A percentile compares a stretch with the other conserved stretches of the same genome.
Evolutionary conservation across 2,888 invertebrate genomes (phyloP).

Genomic region (Cancer borealis): DNA sequence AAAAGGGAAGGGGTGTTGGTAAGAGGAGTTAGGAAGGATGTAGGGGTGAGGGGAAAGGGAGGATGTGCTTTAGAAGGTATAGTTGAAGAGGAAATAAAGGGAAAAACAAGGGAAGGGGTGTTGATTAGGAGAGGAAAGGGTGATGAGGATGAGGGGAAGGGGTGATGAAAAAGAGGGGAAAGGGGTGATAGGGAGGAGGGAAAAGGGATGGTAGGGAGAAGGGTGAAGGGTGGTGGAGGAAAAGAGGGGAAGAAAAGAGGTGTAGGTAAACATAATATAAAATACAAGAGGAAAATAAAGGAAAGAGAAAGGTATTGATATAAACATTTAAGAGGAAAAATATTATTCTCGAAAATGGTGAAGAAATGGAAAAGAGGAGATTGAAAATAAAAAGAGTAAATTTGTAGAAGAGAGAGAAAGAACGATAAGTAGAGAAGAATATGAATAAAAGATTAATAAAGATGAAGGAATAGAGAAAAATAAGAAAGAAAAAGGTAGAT

Average conservation of each 20-base stretch:
- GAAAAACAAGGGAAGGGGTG: no score
- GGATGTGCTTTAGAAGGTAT: neutral
- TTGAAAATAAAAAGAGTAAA: neutral
- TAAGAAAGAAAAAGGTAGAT: neutral
- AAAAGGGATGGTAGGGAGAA: neutral
- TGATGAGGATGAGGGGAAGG: neutral
- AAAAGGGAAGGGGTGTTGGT: no score
- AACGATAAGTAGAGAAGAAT: no score
- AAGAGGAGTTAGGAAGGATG: neutral
- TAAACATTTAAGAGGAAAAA: neutral
- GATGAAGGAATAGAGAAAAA: neutral
- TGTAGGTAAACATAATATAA: neutral
- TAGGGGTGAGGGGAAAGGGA: neutral
- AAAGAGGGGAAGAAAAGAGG: neutral
- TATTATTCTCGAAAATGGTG: neutral
- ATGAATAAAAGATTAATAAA: neutral
- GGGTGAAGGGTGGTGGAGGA: neutral
- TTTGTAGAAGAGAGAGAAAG: neutral
- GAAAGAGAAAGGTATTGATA: neutral
- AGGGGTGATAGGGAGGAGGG: neutral
- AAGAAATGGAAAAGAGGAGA: neutral
- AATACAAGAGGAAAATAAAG: neutral
- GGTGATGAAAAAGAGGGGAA: neutral
- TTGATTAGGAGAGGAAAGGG: no score
- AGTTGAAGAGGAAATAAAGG: neutral